phyloP scores from a whole-genome alignment of 2,113 vertebrate species.

The Lanius ludovicianus region DNA sequence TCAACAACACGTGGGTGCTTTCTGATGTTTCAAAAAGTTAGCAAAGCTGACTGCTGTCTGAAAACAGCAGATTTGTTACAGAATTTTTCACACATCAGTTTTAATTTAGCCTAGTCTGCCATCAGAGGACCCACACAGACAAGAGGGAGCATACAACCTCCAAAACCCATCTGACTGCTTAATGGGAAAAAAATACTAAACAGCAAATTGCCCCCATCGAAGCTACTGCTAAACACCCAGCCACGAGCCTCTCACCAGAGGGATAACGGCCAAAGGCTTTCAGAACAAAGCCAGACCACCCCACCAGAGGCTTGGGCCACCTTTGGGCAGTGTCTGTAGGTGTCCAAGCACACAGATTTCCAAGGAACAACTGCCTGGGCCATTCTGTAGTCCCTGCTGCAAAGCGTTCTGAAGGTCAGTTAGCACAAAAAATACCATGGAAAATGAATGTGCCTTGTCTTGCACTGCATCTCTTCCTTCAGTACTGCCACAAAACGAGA shows the following conservation, averaged over 20 bases:
- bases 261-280: background rate
- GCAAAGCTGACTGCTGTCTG: background rate
- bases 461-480: background rate
- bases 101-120: background rate
- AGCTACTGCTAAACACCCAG: background rate
- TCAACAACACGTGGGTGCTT: background rate
- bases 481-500: background rate
- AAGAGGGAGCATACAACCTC: background rate
- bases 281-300: background rate
- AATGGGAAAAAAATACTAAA: background rate
- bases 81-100: background rate
- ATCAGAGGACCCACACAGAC: background rate
- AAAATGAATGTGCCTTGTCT: background rate
- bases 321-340: too few relatives aligned
- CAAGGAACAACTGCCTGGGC: background rate
- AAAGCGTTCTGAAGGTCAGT: background rate
- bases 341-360: background rate
- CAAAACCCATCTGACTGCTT: background rate
- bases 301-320: fast-evolving
- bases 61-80: background rate
- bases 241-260: background rate
- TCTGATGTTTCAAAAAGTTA: background rate
- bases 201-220: background rate
- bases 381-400: background rate
- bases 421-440: background rate